Base-by-base conservation (phyloP, 2,888 invertebrate species). In the Drosophila formosana region DNA sequence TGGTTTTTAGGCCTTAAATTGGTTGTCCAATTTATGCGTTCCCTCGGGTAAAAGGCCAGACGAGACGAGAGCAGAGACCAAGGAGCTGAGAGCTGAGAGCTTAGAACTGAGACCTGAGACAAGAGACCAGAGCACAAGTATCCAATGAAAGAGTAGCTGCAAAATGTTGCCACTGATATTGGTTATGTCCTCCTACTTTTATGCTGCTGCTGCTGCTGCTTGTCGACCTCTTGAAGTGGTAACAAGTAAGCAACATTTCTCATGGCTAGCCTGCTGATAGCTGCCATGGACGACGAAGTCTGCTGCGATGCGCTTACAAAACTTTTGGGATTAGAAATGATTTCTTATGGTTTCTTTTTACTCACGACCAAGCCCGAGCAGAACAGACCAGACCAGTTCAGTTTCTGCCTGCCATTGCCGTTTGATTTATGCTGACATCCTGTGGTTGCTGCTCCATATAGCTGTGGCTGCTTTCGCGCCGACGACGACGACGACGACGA, bases 381-480 rank as follows among this genome's bases (percentile, higher is more conserved):
- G 18, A 18, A 18, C 13, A 57, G 50, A 13, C 26, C 71, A 55
- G 43, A 37, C 4, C 34, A 53, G 50, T n/a, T 30, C 71, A 58
- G 43, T 56, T 62, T 58, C 65, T 66, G 26, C 37, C 37, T 66
- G 68, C 57, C 66, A 49, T 69, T 74, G 75, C 79, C 80, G 82
- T 87, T 89, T 90, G 90, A 90, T 90, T 90, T 90, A 90, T 90
- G 88, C 82, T 90, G 90, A 89, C 90, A 88, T 82, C 80, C 80
- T 83, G 75, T 87, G 65, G 78, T 65, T 75, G 67, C 56, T 5
- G 52, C 39, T 25, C 18, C 13, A 43, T 30, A 53, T 56, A 55
- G 46, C 61, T 69, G 49, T 9, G 34, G 34, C 37, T 58, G 47
- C 47, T 39, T 61, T 72, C 53, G 55, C 55, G 61, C 32, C 63